Base-by-base conservation (phyloP, 2,797 vertebrate species). In the Arnoldichthys spilopterus region DNA sequence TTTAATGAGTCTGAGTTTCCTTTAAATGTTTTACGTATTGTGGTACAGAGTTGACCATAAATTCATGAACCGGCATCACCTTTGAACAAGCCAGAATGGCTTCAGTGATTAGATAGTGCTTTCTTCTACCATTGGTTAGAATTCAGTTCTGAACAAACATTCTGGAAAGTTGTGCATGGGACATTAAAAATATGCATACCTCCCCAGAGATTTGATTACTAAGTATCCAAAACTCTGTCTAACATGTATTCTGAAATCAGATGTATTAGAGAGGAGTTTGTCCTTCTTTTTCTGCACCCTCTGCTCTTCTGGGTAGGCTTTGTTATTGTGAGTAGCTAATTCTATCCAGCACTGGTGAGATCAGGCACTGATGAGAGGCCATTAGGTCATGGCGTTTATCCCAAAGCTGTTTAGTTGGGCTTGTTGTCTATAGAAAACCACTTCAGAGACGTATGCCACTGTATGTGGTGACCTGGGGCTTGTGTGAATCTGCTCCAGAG, bases 271-370 rank as follows among this genome's bases (percentile, higher is more conserved):
- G 0, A 1, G 13, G 24, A 28, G 1, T 13, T 28, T 58, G 53
- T 11, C 26, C 4, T 3, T 3, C 12, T 1, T 28, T 91, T 16
- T n/a, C 30, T 62, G 30, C 61, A 63, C 18, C 18, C 0, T 63
- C 61, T n/a, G n/a, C 16, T 32, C 15, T 37, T 37, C 20, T 37
- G 56, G 56, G 1, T 15, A 16, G 26, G 24, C 54, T 26, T 2
- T 1, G 9, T 22, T 9, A 9, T n/a, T 54, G 13, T 53, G 49
- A 6, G 49, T 58, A 58, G 54, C 24, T 58, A 0, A 26, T 58
- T 58, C 22, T 58, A 0, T 47, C 12, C 43, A 53, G 5, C 20
- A 2, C 20, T 6, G 9, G 20, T 53, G 49, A 53, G 49, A 8
- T 53, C 49, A 20, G 49, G 3, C 43, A 47, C 43, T 47, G 12